Conservation (phyloP, 2,888 invertebrate species). For the Sericinus montela region DNA sequence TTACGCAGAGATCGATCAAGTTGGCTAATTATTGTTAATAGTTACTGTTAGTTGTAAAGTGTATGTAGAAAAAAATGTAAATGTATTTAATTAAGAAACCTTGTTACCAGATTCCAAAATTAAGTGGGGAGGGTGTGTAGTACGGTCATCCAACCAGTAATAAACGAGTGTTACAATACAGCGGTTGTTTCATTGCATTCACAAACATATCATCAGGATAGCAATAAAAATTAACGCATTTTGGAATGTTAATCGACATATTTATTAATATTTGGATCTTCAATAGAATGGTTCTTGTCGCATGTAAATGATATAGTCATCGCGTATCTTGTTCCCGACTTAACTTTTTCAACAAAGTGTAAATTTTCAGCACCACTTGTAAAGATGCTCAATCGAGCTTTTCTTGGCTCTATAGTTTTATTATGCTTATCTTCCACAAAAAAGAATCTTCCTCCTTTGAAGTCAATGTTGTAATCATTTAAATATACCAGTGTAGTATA, state of each 20-base stretch:
- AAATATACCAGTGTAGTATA: constrained; percentile 92
- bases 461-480: constrained; percentile 86
- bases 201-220: too few relatives aligned
- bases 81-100: too few relatives aligned
- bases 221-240: too few relatives aligned
- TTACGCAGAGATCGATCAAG: too few relatives aligned
- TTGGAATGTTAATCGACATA: constrained; percentile 27
- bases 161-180: too few relatives aligned
- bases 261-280: constrained; percentile 66
- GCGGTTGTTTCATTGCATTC: too few relatives aligned
- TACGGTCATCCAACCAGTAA: too few relatives aligned
- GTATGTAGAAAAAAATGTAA: too few relatives aligned
- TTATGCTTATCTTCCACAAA: constrained; percentile 85
- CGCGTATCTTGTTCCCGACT: constrained; percentile 87
- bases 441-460: constrained; percentile 90
- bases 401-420: constrained; percentile 86
- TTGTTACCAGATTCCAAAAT: too few relatives aligned
- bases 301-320: constrained; percentile 94
- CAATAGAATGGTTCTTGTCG: constrained; percentile 82
- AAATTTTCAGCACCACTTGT: constrained; percentile 93
- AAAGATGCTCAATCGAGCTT: constrained; percentile 89
- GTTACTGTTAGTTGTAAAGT: too few relatives aligned
- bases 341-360: constrained; percentile 90
- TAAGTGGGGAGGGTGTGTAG: too few relatives aligned
- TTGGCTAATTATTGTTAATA: too few relatives aligned